phyloP scores from a whole-genome alignment of 2,888 invertebrate genomes.

The Agapostemon virescens region DNA sequence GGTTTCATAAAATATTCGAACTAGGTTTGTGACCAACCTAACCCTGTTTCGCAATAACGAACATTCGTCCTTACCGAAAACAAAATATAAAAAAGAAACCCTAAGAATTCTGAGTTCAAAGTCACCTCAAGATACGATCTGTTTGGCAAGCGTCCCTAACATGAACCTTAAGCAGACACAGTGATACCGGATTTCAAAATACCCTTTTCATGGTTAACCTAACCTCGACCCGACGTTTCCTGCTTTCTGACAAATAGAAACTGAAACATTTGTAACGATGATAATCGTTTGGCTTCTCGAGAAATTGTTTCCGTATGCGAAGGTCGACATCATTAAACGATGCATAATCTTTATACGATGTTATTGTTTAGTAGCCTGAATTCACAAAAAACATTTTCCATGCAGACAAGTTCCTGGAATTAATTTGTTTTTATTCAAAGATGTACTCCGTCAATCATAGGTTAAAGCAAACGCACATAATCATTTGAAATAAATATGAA shows the following conservation, averaged over 20 bases:
- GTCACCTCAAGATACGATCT: neutral
- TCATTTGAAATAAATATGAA: neutral
- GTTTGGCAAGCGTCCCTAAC: constrained; percentile 1
- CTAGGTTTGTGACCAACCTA: neutral
- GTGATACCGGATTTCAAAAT: neutral
- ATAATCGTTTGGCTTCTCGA: neutral
- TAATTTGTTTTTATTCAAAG: neutral
- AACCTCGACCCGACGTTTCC: constrained; percentile 9
- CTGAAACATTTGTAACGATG: neutral
- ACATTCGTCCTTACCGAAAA: neutral
- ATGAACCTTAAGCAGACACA: neutral
- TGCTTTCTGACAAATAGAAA: neutral
- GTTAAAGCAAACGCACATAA: neutral
- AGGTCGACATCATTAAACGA: neutral
- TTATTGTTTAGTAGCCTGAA: no score
- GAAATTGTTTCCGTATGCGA: neutral
- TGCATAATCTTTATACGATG: neutral
- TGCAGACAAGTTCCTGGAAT: neutral
- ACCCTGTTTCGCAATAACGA: neutral
- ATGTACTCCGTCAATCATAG: neutral
- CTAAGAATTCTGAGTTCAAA: neutral
- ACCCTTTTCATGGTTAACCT: neutral
- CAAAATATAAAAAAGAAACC: neutral
- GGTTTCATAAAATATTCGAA: neutral
- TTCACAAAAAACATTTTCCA: neutral